Conservation (phyloP, 1,140 invertebrate species). For the Conus ventricosus region DNA sequence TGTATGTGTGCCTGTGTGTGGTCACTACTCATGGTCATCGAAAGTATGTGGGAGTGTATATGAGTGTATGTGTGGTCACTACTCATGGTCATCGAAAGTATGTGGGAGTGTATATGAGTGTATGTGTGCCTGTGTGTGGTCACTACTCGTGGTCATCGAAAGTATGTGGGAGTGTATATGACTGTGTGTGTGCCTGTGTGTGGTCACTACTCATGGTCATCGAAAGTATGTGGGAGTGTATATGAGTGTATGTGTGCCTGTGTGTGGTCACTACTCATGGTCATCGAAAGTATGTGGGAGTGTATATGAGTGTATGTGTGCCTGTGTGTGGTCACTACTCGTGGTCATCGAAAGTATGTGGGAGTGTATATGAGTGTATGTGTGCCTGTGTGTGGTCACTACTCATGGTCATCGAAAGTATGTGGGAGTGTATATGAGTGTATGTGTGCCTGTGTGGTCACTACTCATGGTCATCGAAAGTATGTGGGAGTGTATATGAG, state of each 20-base stretch:
- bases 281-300: too few species aligned
- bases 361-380: constrained; percentile 1
- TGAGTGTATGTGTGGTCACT: constrained; percentile 8
- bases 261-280: background rate
- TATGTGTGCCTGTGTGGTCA: background rate
- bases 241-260: constrained; percentile 1
- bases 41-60: too few species aligned
- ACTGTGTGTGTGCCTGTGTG: background rate
- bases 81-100: too few species aligned
- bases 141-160: too few species aligned
- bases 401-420: too few species aligned
- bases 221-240: too few species aligned
- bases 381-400: background rate
- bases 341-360: too few species aligned
- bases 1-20: constrained; percentile 9
- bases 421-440: background rate
- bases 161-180: background rate
- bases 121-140: background rate
- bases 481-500: background rate
- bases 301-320: background rate
- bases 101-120: background rate
- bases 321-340: background rate
- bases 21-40: too few species aligned
- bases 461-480: too few species aligned
- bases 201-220: background rate